Base-by-base conservation (phyloP, 2,888 invertebrate genomes). In the Artemia sinica region DNA sequence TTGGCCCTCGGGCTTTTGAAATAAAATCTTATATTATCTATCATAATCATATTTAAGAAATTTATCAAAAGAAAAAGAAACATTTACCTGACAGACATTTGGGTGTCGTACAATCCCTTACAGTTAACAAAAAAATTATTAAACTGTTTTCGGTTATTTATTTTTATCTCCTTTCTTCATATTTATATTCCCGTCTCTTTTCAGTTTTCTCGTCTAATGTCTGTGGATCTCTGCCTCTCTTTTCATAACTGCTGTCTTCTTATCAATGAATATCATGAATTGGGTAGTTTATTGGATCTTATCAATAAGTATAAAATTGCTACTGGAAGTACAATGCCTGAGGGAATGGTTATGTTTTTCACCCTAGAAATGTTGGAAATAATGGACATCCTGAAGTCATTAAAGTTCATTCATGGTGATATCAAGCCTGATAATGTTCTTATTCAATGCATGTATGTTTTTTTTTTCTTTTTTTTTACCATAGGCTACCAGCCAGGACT, bases 351-450 rank as follows among this genome's bases (percentile, higher is more conserved):
- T 1, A 58, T 58, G 63, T 58, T 18, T 10, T 10, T 58, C 63
- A 58, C 63, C 63, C 28, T 28, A 9, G 63, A 58, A 28, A 18
- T 58, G 63, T 79, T 94, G 69, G 84, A 85, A 71, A 88, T 93
- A 71, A 82, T 95, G 49, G 86, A 90, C 76, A 85, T 88, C 72
- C 81, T 96, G 73, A 94, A 94, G 77, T 84, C 86, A 74, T 86
- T 87, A 72, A 83, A 86, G 76, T 91, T 96, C 72, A 91, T 96
- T 73, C 96, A 96, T 76, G 94, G 89, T 0, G 96, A 96, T 76
- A 85, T 96, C 69, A 96, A 96, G 77, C 92, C 95, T 0, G 96
- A 96, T 77, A 96, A 96, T 80, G 88, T 95, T 77, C 80, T 95
- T 72, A 77, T 95, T 7, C 85, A 84, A 82, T 82, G 83, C 76